Conservation (phyloP, 2,888 invertebrate species). For the Melanargia galathea region DNA sequence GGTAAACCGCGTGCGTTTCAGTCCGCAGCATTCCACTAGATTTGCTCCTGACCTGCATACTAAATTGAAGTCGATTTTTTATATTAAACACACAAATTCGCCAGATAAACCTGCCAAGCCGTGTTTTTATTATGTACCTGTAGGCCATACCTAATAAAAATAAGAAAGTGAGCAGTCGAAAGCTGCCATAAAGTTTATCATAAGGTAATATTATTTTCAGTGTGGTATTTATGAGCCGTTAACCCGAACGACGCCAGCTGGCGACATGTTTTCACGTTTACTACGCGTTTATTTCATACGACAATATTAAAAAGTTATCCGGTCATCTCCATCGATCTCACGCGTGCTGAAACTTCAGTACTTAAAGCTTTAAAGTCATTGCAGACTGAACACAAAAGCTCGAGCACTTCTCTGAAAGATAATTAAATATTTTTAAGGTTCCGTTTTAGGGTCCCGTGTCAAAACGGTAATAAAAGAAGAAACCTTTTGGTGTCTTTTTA, state of each 20-base stretch:
- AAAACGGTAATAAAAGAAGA: too few relatives aligned
- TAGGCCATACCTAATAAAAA: conserved; percentile 1
- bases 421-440: too few relatives aligned
- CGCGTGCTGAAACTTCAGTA: not conserved
- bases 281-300: conserved; percentile 27
- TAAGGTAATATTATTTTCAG: conserved; percentile 12
- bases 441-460: too few relatives aligned
- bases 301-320: not conserved
- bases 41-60: too few relatives aligned
- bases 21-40: too few relatives aligned
- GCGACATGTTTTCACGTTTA: conserved; percentile 24
- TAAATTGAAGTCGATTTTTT: too few relatives aligned
- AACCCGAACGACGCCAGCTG: conserved; percentile 26
- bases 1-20: too few relatives aligned
- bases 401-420: too few relatives aligned
- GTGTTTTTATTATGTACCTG: not conserved
- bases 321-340: not conserved
- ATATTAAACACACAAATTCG: not conserved
- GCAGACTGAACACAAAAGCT: too few relatives aligned
- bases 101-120: not conserved
- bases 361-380: too few relatives aligned
- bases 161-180: conserved; percentile 9
- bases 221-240: conserved; percentile 31
- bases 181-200: conserved; percentile 30
- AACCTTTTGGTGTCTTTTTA: too few relatives aligned